phyloP scores from a whole-genome alignment of 2,113 vertebrate species.

The Arothron firmamentum region DNA sequence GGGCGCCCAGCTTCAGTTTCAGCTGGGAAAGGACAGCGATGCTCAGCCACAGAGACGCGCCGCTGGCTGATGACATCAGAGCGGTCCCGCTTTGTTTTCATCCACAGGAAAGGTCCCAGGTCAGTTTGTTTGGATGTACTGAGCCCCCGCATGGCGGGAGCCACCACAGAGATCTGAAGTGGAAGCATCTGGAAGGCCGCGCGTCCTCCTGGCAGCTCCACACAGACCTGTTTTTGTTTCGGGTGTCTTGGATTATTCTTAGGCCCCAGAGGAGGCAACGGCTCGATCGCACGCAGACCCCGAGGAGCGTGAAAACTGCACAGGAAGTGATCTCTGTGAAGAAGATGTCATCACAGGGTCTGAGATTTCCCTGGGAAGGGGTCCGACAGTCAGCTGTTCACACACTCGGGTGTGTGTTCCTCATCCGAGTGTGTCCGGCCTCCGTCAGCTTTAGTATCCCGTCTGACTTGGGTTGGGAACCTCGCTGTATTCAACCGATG shows the following conservation, averaged over 20 bases:
- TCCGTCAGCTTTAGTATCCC: constrained; percentile 11
- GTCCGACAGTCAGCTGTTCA: constrained; percentile 63
- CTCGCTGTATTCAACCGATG: background rate
- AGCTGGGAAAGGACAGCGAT: background rate
- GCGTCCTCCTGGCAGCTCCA: constrained; percentile 14
- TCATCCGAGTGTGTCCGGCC: constrained; percentile 29
- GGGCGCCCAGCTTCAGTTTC: background rate
- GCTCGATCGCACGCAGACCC: constrained; percentile 25
- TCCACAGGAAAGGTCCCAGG: constrained; percentile 24
- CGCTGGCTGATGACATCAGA: constrained; percentile 5
- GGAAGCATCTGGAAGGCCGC: constrained; percentile 13
- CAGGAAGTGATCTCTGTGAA: constrained; percentile 68
- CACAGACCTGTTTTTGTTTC: constrained; percentile 55
- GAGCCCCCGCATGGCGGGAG: constrained; percentile 22
- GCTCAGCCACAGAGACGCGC: background rate
- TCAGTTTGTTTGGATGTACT: constrained; percentile 8
- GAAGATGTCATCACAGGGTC: constrained; percentile 38
- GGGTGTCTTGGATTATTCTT: constrained; percentile 37
- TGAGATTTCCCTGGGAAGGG: constrained; percentile 65
- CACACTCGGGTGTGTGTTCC: constrained; percentile 43
- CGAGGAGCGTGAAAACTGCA: constrained; percentile 43
- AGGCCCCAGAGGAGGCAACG: constrained; percentile 30
- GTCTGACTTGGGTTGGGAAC: background rate
- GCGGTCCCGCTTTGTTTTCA: constrained; percentile 17
- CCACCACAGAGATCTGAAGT: constrained; percentile 55